Evolutionary conservation across 2,888 invertebrate species (phyloP).

Genomic region (Drosophila mimetica): DNA sequence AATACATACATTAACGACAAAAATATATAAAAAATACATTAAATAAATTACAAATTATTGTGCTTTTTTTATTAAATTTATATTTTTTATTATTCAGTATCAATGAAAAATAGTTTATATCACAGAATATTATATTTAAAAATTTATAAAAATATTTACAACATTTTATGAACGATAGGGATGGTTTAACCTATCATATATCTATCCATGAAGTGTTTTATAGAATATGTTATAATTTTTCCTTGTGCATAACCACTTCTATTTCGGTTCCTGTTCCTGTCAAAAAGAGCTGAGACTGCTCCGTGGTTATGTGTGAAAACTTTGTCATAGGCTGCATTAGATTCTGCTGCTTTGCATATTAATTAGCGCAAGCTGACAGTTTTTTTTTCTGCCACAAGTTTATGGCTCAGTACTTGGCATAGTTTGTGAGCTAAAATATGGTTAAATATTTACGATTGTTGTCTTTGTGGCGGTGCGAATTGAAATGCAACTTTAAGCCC

Average conservation of each 20-base stretch:
- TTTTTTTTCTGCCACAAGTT: slow-evolving; percentile 4
- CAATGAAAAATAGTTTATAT: no score
- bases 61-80: no score
- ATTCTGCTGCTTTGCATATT: slow-evolving; percentile 66
- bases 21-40: no score
- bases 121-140: no score
- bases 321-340: slow-evolving; percentile 45
- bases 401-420: slow-evolving; percentile 56
- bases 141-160: no score
- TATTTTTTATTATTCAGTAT: no score
- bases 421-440: slow-evolving; percentile 59
- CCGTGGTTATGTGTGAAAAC: slow-evolving; percentile 43
- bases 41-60: no score
- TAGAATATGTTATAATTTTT: neutral
- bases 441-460: slow-evolving; percentile 73
- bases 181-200: neutral
- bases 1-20: no score
- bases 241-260: slow-evolving; percentile 1
- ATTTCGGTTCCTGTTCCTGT: slow-evolving; percentile 5
- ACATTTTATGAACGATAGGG: no score
- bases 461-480: slow-evolving; percentile 55
- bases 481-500: slow-evolving; percentile 76
- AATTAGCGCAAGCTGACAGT: slow-evolving; percentile 60
- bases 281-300: slow-evolving; percentile 7
- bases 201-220: no score